Conservation (phyloP, 2,797 vertebrate species). For the Benthosema pterotum region DNA sequence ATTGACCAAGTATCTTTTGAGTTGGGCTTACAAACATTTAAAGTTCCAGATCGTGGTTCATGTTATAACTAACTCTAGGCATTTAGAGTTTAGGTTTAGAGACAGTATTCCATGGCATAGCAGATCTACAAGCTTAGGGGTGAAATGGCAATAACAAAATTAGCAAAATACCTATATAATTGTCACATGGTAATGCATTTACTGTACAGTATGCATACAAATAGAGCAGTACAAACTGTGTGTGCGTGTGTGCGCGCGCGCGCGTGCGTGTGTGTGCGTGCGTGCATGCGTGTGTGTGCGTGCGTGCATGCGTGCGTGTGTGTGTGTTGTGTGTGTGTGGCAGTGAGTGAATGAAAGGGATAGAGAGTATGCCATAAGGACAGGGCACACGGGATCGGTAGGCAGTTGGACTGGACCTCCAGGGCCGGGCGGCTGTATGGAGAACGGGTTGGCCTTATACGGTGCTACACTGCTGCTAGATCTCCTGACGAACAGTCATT, state of each 20-base stretch:
- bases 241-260: neutral
- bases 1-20: too few relatives aligned
- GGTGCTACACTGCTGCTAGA: slow-evolving; percentile 51
- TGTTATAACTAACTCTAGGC: too few relatives aligned
- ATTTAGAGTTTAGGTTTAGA: too few relatives aligned
- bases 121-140: too few relatives aligned
- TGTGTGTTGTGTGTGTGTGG: neutral
- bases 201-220: neutral
- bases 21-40: too few relatives aligned
- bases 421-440: slow-evolving; percentile 35
- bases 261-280: neutral
- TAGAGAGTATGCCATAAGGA: neutral
- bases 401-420: slow-evolving; percentile 24
- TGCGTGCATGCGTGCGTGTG: neutral
- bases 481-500: slow-evolving; percentile 48
- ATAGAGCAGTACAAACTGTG: too few relatives aligned
- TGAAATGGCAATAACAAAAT: too few relatives aligned
- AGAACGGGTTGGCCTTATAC: slow-evolving; percentile 34
- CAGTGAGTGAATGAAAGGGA: neutral
- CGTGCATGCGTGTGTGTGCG: slow-evolving; percentile 4
- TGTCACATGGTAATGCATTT: too few relatives aligned
- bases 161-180: too few relatives aligned
- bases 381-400: neutral
- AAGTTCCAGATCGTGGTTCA: too few relatives aligned
- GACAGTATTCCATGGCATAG: too few relatives aligned